Conservation (phyloP, 1,140 invertebrate species). For the Lepidotrigona ventralis region DNA sequence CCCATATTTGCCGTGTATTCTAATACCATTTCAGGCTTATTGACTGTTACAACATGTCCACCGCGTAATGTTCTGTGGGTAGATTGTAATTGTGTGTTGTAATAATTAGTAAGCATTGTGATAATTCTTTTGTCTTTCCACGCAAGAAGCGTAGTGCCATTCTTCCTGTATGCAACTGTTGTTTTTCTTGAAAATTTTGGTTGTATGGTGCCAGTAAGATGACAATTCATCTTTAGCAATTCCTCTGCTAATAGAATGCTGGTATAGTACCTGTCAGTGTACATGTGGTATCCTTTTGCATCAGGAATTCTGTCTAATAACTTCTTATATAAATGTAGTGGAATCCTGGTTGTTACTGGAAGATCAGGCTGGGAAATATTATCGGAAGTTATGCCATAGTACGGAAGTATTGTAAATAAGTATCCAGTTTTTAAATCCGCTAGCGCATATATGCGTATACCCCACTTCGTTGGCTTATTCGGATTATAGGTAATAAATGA, state of each 20-base stretch:
- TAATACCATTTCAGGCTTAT: no score
- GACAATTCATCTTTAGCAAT: conserved; percentile 45
- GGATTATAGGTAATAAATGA: no score
- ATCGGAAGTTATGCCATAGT: neutral
- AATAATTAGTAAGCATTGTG: no score
- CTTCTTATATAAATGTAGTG: neutral
- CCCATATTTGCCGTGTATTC: no score
- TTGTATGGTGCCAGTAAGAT: conserved; percentile 49
- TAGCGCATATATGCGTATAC: no score
- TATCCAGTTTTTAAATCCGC: no score
- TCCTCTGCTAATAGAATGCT: conserved; percentile 40
- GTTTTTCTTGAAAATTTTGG: conserved; percentile 13
- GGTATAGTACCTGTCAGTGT: conserved; percentile 20
- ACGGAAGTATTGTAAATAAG: neutral
- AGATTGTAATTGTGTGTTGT: no score
- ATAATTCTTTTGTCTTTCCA: no score
- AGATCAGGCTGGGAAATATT: neutral
- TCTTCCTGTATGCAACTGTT: conserved; percentile 3
- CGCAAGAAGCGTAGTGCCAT: neutral
- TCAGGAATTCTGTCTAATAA: conserved; percentile 17
- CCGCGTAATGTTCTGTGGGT: no score
- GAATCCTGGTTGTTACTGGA: no score
- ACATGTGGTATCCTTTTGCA: conserved; percentile 27
- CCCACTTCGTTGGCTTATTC: neutral
- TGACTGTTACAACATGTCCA: no score